Conservation (phyloP, 1,140 invertebrate genomes). For the Aphis gossypii region DNA sequence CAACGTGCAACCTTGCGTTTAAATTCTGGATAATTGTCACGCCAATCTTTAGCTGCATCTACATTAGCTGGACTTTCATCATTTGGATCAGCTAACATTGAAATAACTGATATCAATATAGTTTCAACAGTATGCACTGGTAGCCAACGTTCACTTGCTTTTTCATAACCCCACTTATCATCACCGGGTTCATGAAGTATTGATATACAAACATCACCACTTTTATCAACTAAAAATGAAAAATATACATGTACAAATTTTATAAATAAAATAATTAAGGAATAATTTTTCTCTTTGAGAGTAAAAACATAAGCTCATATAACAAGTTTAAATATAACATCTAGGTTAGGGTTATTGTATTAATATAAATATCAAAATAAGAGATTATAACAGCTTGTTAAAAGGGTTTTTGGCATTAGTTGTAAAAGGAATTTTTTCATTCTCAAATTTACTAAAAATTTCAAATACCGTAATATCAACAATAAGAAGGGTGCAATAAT, state of each 20-base stretch:
- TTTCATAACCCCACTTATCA: conserved; percentile 99
- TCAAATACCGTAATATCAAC: background rate
- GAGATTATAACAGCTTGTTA: background rate
- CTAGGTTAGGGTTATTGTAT: background rate
- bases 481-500: too few relatives aligned
- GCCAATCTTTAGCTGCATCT: conserved; percentile 99
- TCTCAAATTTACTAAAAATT: too few relatives aligned
- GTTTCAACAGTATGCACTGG: conserved; percentile 99
- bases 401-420: background rate
- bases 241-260: background rate
- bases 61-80: conserved; percentile 99
- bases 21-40: conserved; percentile 96
- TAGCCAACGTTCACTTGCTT: conserved; percentile 97
- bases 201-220: conserved; percentile 99
- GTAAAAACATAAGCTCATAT: background rate
- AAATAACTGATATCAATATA: conserved; percentile 98
- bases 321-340: background rate
- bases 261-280: background rate
- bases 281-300: background rate
- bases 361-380: background rate
- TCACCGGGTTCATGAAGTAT: conserved; percentile 99
- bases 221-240: conserved; percentile 87
- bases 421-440: background rate
- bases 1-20: conserved; percentile 97
- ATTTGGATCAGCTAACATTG: conserved; percentile 99